Evolutionary conservation across 2,113 vertebrate genomes (phyloP), one percentile per base, ranked within the genome.

Genomic region (Heteronetta atricapilla): DNA sequence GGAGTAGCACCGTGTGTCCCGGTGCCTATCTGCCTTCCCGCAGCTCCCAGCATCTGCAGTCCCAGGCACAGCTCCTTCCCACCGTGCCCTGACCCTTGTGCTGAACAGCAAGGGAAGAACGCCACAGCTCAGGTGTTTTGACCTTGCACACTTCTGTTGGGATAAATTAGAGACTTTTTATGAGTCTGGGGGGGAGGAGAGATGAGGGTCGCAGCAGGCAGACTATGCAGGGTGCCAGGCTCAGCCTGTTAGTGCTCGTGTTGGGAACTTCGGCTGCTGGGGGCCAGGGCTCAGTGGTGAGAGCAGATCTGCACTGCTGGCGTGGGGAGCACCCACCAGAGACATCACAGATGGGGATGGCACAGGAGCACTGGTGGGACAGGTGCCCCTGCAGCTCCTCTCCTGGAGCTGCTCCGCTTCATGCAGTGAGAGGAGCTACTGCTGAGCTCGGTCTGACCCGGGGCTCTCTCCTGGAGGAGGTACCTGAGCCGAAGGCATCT

Each of bases 231-330:
- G 13, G 13, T 14, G 62, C 52, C 48, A 72, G 68, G 19, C 60
- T 34, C 56, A 1, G 19, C 8, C 25, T 40, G 29, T 14, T 14
- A 4, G 31, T 1, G 13, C 11, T 53, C 2, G 5, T 3, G n/a
- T 2, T 23, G 60, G 63, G 75, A n/a, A 67, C 34, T 13, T 12
- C 48, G 46, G 20, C 34, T 52, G 44, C 26, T 23, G 67, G 53
- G 36, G 36, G 5, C 15, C 21, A 2, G 36, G 22, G 21, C 22
- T 60, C 0, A 0, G n/a, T 15, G 48, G 19, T 44, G 1, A 3
- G 44, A 17, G 11, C 15, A 48, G 58, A 22, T 6, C 38, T 21
- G 40, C 8, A 0, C 13, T 26, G 44, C 63, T 56, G 48, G 15
- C 4, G 10, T 3, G 64, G 40, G 52, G 13, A 40, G 13, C 5